A percentile compares a stretch with the other conserved stretches of the same genome.
These are phyloP conservation scores for Himalopsyche phryganea DNA, from an alignment of 1,140 invertebrate species.

Conservation along the genomic window DNA sequence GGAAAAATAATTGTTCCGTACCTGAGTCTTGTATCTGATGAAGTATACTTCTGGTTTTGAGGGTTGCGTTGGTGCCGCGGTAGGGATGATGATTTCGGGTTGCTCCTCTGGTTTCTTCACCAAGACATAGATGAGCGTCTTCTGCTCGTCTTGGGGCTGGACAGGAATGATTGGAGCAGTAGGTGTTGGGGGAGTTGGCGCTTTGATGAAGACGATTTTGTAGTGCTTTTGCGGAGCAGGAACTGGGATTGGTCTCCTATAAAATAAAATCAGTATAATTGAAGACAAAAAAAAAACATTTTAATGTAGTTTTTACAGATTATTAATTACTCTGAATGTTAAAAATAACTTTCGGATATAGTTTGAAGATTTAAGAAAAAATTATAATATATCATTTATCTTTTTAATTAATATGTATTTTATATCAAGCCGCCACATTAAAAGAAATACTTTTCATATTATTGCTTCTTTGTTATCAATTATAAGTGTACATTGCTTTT, in stretches of 20 bases:
- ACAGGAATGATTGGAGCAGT: slow-evolving; percentile 71
- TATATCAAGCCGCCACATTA: no score
- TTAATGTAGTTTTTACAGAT: no score
- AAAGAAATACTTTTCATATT: no score
- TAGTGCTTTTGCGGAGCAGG: slow-evolving; percentile 82
- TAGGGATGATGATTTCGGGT: slow-evolving; percentile 73
- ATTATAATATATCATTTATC: no score
- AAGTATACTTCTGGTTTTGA: slow-evolving; percentile 85
- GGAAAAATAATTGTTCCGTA: slow-evolving; percentile 33
- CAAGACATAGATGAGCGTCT: slow-evolving; percentile 84
- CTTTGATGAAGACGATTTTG: slow-evolving; percentile 87
- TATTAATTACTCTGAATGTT: no score
- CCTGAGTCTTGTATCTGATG: slow-evolving; percentile 82
- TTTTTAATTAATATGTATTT: no score
- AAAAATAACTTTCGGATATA: no score
- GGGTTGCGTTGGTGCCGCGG: slow-evolving; percentile 73
- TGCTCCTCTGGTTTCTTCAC: slow-evolving; percentile 83
- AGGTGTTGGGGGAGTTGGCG: slow-evolving; percentile 73
- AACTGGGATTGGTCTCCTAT: slow-evolving; percentile 56
- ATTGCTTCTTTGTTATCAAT: no score
- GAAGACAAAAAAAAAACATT: no score
- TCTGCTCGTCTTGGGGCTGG: slow-evolving; percentile 78
- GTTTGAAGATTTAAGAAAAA: no score
- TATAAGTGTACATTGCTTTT: no score
- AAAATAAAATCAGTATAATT: slow-evolving; percentile 1